Percentiles rank a stretch among this genome's conserved stretches.
phyloP scores from a whole-genome alignment of 2,113 vertebrate genomes.

The Tenebrosternarchus preto region DNA sequence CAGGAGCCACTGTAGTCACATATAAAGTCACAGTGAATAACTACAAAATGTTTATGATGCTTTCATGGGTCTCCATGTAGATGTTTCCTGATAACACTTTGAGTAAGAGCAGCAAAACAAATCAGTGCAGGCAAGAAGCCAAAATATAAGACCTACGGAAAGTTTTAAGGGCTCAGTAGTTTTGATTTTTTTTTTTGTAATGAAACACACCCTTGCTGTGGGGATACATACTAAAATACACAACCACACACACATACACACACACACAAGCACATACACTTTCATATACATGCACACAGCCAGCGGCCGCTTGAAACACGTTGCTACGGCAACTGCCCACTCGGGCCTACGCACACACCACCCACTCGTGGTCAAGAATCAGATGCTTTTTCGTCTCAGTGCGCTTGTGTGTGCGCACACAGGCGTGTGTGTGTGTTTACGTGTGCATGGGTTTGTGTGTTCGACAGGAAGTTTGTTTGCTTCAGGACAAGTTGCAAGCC shows the following conservation, averaged over 20 bases:
- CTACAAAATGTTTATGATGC: no score
- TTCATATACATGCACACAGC: conserved; percentile 21
- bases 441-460: conserved; percentile 33
- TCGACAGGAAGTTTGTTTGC: conserved; percentile 43
- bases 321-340: conserved; percentile 54
- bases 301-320: conserved; percentile 37
- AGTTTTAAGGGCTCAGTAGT: background rate
- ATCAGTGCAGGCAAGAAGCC: background rate
- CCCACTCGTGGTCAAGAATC: conserved; percentile 48
- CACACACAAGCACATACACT: background rate
- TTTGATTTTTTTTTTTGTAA: background rate
- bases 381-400: conserved; percentile 43
- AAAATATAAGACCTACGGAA: background rate
- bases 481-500: conserved; percentile 34
- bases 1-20: no score
- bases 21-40: no score
- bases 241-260: background rate
- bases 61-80: no score
- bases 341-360: conserved; percentile 49
- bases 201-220: background rate
- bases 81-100: background rate
- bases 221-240: background rate
- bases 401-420: conserved; percentile 15
- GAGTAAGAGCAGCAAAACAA: background rate
- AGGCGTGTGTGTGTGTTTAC: conserved; percentile 5